Conservation (phyloP, 2,888 invertebrate species). For the Acleris holmiana region DNA sequence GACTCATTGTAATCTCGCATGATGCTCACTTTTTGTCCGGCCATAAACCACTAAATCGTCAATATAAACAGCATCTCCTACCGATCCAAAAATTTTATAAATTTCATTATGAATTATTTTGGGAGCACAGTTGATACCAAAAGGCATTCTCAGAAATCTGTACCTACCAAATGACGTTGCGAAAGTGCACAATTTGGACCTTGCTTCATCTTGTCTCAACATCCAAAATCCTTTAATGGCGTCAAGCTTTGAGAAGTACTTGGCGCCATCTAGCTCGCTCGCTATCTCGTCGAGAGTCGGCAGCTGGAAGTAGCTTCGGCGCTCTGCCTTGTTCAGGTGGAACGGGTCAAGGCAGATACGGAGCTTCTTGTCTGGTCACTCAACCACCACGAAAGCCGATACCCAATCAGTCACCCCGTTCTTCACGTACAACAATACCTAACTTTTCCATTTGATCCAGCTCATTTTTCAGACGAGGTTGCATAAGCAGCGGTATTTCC, state of each 20-base stretch:
- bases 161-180: conserved; percentile 31
- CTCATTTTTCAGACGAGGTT: not conserved
- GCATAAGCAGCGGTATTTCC: conserved; percentile 9
- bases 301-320: conserved; percentile 36
- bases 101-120: conserved; percentile 39
- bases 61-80: conserved; percentile 29
- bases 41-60: conserved; percentile 24
- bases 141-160: conserved; percentile 35
- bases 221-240: conserved; percentile 38
- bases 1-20: conserved; percentile 10
- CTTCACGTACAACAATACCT: conserved; percentile 13
- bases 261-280: conserved; percentile 27
- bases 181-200: conserved; percentile 36
- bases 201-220: conserved; percentile 24
- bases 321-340: conserved; percentile 32
- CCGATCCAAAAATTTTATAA: conserved; percentile 35
- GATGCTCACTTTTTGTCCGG: conserved; percentile 31
- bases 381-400: conserved; percentile 29
- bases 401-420: conserved; percentile 36
- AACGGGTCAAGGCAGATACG: conserved; percentile 35
- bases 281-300: conserved; percentile 33
- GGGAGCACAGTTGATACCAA: conserved; percentile 31
- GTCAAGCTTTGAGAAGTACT: conserved; percentile 35
- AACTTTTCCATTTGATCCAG: conserved; percentile 6
- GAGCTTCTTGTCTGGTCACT: conserved; percentile 26